Base-by-base conservation (phyloP, 2,797 vertebrate genomes). In the Ara ararauna region DNA sequence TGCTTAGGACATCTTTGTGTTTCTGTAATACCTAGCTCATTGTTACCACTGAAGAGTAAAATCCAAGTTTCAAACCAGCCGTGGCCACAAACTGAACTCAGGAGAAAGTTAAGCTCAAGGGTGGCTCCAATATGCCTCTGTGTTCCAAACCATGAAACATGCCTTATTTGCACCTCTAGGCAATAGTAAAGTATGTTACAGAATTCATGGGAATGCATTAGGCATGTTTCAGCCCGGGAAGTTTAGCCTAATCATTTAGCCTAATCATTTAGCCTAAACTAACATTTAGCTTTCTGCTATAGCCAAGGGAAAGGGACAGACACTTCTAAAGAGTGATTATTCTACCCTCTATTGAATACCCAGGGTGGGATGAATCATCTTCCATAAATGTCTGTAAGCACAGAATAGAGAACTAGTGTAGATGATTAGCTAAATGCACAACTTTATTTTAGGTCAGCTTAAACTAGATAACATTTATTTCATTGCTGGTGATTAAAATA, bases 301-400 rank as follows among this genome's bases (percentile, higher is more conserved):
- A 92, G 80, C 29, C 74, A 82, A 84, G 50, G 51, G 67, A 92
- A 45, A 91, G 75, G 80, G 71, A 89, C 65, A 94, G 77, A 67
- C 44, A 48, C 60, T 54, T 70, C 70, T 65, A 11, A 95, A 78
- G 73, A 89, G 70, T 75, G 87, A 94, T 94, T 91, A 90, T 86
- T 76, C 29, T 29, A 80, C 34, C 36, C 58, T 56, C 62, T 80
- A 4, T 44, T 70, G 77, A 94, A 79, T 56, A 88, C 7, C n/a
- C 47, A 72, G 21, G 29, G 48, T 76, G 47, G 38, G 53, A 84
- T 79, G 71, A 88, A 71, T 70, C 67, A 79, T 80, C 54, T 92
- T 85, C 76, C 73, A 34, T 38, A 44, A 90, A 73, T 70, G 40
- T 47, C 50, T 60, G 5, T 50, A 86, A 90, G 27, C 36, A 71